Conservation (phyloP, 2,888 invertebrate species). For the Cactoblastis cactorum region DNA sequence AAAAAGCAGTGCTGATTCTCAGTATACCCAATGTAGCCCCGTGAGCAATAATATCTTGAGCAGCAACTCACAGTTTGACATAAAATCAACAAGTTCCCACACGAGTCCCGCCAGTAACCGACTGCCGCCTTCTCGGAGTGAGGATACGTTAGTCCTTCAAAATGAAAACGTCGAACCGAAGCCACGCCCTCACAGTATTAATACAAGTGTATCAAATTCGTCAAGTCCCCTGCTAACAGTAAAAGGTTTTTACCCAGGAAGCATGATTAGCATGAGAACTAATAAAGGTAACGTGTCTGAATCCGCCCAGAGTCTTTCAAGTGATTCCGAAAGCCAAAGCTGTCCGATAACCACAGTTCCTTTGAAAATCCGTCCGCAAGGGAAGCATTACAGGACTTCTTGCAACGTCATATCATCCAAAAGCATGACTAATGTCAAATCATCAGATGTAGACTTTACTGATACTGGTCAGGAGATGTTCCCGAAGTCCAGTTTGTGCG, state of each 20-base stretch:
- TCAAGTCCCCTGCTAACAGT: conserved; percentile 85
- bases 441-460: conserved; percentile 64
- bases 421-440: conserved; percentile 82
- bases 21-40: conserved; percentile 76
- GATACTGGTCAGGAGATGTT: conserved; percentile 64
- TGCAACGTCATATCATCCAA: conserved; percentile 76
- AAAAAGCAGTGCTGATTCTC: conserved; percentile 81
- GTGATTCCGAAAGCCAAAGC: conserved; percentile 81
- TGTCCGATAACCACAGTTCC: conserved; percentile 77
- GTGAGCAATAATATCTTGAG: conserved; percentile 61
- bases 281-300: conserved; percentile 80
- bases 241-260: conserved; percentile 81
- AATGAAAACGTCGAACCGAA: conserved; percentile 65
- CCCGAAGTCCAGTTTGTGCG: conserved; percentile 49
- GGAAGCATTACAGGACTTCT: conserved; percentile 55
- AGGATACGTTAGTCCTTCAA: conserved; percentile 83
- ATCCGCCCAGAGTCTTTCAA: conserved; percentile 83
- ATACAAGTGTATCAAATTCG: conserved; percentile 81
- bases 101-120: conserved; percentile 67
- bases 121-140: conserved; percentile 88
- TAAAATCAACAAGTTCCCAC: conserved; percentile 61
- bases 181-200: conserved; percentile 78
- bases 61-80: conserved; percentile 67
- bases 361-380: conserved; percentile 74
- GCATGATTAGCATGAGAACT: conserved; percentile 82